A percentile compares a stretch with the other conserved stretches of the same genome.
phyloP scores from a whole-genome alignment of 1,140 invertebrate species.

The Meloidogyne chitwoodi region DNA sequence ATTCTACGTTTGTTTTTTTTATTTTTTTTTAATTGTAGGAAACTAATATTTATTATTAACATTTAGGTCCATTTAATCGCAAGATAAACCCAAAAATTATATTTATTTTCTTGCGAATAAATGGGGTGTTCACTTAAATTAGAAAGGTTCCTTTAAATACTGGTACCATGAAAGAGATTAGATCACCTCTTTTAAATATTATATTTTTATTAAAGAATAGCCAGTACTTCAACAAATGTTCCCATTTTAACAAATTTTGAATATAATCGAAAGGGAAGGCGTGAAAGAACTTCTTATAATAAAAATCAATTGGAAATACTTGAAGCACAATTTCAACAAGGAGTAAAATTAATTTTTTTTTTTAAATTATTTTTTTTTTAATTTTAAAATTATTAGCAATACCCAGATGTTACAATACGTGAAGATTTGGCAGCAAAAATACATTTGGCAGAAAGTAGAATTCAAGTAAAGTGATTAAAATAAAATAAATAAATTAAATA shows the following conservation, averaged over 20 bases:
- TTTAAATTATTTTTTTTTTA: neutral
- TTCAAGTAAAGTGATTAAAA: neutral
- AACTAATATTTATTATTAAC: neutral
- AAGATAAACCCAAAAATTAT: too few relatives aligned
- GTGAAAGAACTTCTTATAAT: constrained; percentile 13
- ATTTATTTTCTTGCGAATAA: neutral
- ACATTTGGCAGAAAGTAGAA: constrained; percentile 6
- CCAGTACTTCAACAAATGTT: neutral
- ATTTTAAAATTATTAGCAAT: neutral
- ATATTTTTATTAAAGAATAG: neutral
- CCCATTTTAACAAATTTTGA: neutral
- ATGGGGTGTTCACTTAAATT: too few relatives aligned
- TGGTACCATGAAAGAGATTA: too few relatives aligned
- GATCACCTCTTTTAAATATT: too few relatives aligned
- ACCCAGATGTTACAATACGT: constrained; percentile 7
- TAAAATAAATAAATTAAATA: too few relatives aligned
- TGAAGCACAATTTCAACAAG: neutral
- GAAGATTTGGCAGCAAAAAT: constrained; percentile 7
- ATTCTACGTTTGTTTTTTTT: neutral
- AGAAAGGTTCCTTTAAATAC: too few relatives aligned
- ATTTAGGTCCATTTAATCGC: too few relatives aligned
- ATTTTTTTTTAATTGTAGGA: neutral
- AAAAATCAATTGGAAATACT: constrained; percentile 18
- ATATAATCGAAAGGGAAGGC: constrained; percentile 3
- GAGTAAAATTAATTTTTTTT: neutral